These are phyloP conservation scores for Bradypus variegatus DNA, from an alignment of 2,797 vertebrate genomes.

Conservation along the genomic window DNA sequence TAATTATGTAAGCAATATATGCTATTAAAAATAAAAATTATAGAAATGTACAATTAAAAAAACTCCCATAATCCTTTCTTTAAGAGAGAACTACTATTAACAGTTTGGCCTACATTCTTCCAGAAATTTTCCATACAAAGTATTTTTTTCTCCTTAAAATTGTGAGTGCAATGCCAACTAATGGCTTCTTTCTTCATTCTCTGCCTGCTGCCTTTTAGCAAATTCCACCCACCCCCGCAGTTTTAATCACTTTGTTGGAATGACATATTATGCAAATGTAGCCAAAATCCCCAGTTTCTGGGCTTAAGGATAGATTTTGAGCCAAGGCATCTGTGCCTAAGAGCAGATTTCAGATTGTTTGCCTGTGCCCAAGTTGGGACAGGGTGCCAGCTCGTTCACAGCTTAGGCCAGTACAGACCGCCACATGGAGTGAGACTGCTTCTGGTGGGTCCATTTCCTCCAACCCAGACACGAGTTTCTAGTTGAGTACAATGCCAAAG, in stretches of 20 bases:
- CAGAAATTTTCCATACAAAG: neutral
- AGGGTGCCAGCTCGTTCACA: constrained; percentile 25
- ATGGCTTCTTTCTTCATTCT: constrained; percentile 26
- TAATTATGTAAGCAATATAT: neutral
- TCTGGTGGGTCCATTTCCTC: neutral
- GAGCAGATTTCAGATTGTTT: constrained; percentile 45
- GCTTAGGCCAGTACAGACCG: neutral
- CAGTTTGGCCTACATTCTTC: constrained; percentile 3
- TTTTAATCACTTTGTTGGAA: constrained; percentile 55
- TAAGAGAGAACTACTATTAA: neutral
- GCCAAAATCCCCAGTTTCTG: constrained; percentile 50
- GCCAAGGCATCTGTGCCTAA: constrained; percentile 58
- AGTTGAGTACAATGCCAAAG: neutral
- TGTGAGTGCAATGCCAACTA: neutral
- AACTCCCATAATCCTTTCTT: neutral
- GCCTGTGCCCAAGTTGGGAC: constrained; percentile 25
- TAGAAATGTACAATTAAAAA: neutral
- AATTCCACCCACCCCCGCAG: constrained; percentile 17
- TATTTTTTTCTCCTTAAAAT: constrained; percentile 6
- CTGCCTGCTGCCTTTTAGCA: constrained; percentile 38
- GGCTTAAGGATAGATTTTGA: constrained; percentile 31
- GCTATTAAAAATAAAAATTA: neutral
- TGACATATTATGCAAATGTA: constrained; percentile 27
- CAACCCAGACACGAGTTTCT: neutral
- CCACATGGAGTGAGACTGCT: neutral